phyloP scores from a whole-genome alignment of 2,113 vertebrate species.

The Lophius piscatorius region DNA sequence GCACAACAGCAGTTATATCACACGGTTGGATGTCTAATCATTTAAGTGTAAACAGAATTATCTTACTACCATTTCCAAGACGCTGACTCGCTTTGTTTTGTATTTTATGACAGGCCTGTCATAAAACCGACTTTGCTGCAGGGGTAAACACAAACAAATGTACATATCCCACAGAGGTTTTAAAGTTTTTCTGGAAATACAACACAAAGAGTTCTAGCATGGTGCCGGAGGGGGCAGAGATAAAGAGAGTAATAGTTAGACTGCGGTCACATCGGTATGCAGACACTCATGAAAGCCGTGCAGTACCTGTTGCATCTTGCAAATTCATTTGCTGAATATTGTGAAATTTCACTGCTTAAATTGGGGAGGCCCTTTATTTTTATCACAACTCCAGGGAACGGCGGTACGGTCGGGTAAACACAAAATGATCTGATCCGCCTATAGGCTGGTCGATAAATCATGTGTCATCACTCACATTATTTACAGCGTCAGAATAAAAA shows the following conservation, averaged over 20 bases:
- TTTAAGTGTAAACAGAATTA: too few species aligned
- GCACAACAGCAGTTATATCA: too few species aligned
- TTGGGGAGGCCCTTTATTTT: slow-evolving; percentile 48
- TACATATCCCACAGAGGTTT: slow-evolving; percentile 69
- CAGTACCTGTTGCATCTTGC: slow-evolving; percentile 85
- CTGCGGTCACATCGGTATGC: slow-evolving; percentile 85
- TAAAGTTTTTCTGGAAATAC: slow-evolving; percentile 72
- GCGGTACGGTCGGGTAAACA: slow-evolving; percentile 3
- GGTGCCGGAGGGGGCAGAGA: slow-evolving; percentile 78
- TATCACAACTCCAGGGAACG: slow-evolving; percentile 23
- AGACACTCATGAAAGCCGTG: slow-evolving; percentile 80
- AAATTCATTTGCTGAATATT: slow-evolving; percentile 80
- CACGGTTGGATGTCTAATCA: too few species aligned
- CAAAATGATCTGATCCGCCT: slow-evolving; percentile 31
- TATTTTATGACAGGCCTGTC: background rate
- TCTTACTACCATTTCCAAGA: too few species aligned
- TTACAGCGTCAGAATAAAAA: too few species aligned
- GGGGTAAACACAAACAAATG: slow-evolving; percentile 81
- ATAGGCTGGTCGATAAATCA: too few species aligned
- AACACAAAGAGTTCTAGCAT: slow-evolving; percentile 77
- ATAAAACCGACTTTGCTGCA: slow-evolving; percentile 60
- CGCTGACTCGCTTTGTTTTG: background rate
- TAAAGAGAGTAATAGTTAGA: slow-evolving; percentile 84
- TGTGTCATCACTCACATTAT: too few species aligned
- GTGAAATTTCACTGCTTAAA: slow-evolving; percentile 76